Evolutionary conservation across 2,797 vertebrate genomes (phyloP), one percentile per base, ranked within the genome.

Genomic region (Peromyscus eremicus): DNA sequence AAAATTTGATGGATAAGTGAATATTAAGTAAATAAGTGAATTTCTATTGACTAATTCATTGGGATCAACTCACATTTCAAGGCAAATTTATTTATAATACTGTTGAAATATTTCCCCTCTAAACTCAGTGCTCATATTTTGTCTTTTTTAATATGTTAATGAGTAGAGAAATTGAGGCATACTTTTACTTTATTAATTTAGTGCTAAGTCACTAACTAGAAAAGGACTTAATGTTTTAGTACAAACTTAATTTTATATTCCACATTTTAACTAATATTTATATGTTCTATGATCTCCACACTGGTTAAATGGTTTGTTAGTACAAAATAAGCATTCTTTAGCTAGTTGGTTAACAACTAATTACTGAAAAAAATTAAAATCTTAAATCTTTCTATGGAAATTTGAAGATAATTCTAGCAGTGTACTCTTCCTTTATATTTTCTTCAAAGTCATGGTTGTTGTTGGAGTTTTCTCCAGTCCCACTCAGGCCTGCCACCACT

Each of bases 11-110:
- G 4, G 27, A 70, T 76, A 79, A 73, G 79, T 91, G 85, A 88
- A 89, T 95, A 34, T 92, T 92, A 32, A 95, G 23, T 93, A 82
- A 95, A 66, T 82, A 29, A 75, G 64, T 92, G 88, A 92, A 92
- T 52, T 64, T 89, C 60, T 73, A n/a, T 49, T 87, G 89, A 90
- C 68, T 96, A 57, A 91, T 87, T 94, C 79, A 19, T 14, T 92
- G 83, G 17, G 43, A 80, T 91, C 68, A 75, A 81, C 23, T 90
- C 94, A 12, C 2, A 85, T 32, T 96, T 80, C 57, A 84, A 89
- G 76, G 21, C 4, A 81, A 71, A 34, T 40, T 64, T 86, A 71
- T 60, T 91, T 95, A 76, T 80, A 49, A 77, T 75, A 37, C 37
- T 21, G 43, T 52, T 71, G 32, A 83, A 37, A 70, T 77, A 94